Conservation (phyloP, 2,113 vertebrate genomes). For the Edolisoma coerulescens region DNA sequence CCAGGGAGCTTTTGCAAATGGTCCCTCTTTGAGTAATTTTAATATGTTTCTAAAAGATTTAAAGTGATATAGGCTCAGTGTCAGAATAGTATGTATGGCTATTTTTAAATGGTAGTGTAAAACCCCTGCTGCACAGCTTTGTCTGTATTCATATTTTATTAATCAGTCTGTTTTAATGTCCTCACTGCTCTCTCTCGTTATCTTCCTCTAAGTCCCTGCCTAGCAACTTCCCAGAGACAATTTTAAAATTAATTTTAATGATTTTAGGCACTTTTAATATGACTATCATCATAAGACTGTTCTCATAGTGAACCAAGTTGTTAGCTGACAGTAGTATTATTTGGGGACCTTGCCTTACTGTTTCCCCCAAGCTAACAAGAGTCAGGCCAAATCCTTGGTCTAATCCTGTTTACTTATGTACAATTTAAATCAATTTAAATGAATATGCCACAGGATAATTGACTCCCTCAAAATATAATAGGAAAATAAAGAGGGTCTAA, state of each 20-base stretch:
- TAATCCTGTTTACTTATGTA: constrained; percentile 32
- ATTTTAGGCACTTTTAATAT: constrained; percentile 11
- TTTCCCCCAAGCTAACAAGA: neutral
- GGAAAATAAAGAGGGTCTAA: neutral
- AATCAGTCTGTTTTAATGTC: constrained; percentile 7
- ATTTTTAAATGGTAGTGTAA: neutral
- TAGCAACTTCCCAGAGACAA: constrained; percentile 11
- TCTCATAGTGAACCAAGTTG: neutral
- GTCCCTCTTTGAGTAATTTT: constrained; percentile 12
- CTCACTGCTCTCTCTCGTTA: neutral
- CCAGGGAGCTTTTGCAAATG: constrained; percentile 21
- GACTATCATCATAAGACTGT: neutral
- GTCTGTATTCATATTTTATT: constrained; percentile 40
- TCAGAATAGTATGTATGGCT: neutral
- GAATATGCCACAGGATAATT: neutral
- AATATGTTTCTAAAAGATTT: constrained; percentile 28
- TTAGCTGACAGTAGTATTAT: neutral
- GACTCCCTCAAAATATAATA: neutral
- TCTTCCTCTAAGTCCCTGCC: neutral
- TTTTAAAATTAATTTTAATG: constrained; percentile 40
- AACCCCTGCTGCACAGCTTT: neutral
- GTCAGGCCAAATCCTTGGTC: neutral
- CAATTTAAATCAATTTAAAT: constrained; percentile 28
- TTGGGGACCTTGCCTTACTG: neutral
- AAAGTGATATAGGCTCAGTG: neutral